Evolutionary conservation across 1,140 invertebrate genomes (phyloP).

Genomic region (Ruditapes philippinarum): DNA sequence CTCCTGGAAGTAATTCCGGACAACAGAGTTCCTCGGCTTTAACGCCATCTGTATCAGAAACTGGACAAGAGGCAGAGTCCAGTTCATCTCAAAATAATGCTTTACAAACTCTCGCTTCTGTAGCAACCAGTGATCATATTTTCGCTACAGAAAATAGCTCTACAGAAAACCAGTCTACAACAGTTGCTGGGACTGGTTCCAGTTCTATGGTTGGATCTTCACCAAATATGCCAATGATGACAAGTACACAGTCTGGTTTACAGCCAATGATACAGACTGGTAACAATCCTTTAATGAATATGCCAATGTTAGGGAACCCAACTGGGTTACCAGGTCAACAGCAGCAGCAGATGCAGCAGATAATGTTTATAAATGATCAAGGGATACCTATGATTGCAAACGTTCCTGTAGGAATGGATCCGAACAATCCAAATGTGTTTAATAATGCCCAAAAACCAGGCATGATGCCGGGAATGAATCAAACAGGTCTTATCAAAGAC

Average conservation of each 20-base stretch:
- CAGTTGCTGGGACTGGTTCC: conserved; percentile 51
- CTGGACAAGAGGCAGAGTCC: conserved; percentile 25
- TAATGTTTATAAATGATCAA: conserved; percentile 83
- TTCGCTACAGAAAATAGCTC: conserved; percentile 60
- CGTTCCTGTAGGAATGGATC: conserved; percentile 71
- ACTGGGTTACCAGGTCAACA: conserved; percentile 49
- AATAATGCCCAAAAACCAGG: conserved; percentile 63
- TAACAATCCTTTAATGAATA: conserved; percentile 69
- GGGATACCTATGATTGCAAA: conserved; percentile 80
- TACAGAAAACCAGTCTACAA: conserved; percentile 32
- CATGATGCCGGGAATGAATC: conserved; percentile 23
- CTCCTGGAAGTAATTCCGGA: conserved; percentile 67
- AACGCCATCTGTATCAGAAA: conserved; percentile 44
- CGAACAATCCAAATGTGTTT: conserved; percentile 60
- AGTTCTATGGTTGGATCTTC: conserved; percentile 66
- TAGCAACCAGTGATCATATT: conserved; percentile 78
- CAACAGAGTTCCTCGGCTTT: conserved; percentile 37
- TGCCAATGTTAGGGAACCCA: conserved; percentile 71
- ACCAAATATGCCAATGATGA: conserved; percentile 72
- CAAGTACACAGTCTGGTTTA: conserved; percentile 63
- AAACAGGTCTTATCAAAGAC: conserved; percentile 38
- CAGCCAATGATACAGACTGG: conserved; percentile 61
- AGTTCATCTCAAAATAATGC: conserved; percentile 52
- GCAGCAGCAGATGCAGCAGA: conserved; percentile 72
- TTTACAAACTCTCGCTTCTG: conserved; percentile 80